Base-by-base conservation (phyloP, 2,888 invertebrate species). In the Morpho deidamia region DNA sequence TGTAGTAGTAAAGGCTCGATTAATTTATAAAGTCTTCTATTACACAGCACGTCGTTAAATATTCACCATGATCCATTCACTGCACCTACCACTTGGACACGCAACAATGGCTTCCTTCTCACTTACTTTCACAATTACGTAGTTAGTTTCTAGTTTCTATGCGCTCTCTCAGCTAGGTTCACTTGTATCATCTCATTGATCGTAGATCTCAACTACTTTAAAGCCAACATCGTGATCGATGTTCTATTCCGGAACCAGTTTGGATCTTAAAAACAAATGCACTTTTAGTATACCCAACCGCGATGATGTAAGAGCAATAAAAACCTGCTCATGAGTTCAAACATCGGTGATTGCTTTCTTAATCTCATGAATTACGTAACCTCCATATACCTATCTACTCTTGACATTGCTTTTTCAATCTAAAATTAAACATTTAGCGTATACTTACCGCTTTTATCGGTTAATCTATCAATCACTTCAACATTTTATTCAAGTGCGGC, bases 51-150 rank as follows among this genome's bases (percentile, higher is more conserved):
- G 35, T 56, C 56, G 43, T 57, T 57, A 59, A 54, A 55, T 53
- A 60, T 53, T 60, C 62, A 54, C 60, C 58, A 59, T 57, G 50
- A 54, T 58, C 52, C 58, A 59, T 57, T 59, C 59, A 62, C 52
- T 60, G 53, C 49, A 47, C 56, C 55, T 56, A 60, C 58, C 55
- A 52, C 60, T 70, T 63, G 65, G 72, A 62, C 73, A 77, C 78
- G 82, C 81, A 70, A 78, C 80, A 76, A 74, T 78, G 72, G 63
- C 69, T 72, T 66, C 70, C 71, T 69, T 70, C 76, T 77, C 76
- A 74, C 78, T 81, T 74, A 84, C 86, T 87, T 87, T 87, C 87
- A 82, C 86, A 79, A 79, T 71, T 72, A 71, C 76, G 75, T 48
- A 53, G 67, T 70, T 61, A 61, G 68, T 79, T 80, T 78, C 78